Evolutionary conservation across 2,113 vertebrate genomes (phyloP).

Genomic region (Parus major): DNA sequence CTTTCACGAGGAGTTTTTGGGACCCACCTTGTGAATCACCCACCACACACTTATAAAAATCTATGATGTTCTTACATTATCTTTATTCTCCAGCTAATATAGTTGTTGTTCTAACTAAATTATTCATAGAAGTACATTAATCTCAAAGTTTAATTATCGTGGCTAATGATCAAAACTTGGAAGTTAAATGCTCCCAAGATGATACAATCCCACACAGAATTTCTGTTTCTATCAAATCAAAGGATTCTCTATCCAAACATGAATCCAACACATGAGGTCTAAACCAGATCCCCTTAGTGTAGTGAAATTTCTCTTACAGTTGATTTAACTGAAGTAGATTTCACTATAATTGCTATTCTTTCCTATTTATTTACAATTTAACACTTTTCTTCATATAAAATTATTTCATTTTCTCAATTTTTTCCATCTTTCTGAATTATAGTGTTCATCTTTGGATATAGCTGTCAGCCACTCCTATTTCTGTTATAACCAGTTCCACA

Average conservation of each 20-base stretch:
- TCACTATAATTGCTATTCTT: not conserved
- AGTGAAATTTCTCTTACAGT: not conserved
- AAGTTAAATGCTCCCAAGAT: not conserved
- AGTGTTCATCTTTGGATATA: not conserved
- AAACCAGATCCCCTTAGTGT: not conserved
- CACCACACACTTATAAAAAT: not conserved
- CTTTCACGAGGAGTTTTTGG: not conserved
- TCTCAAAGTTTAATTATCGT: not conserved
- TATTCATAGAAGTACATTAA: not conserved
- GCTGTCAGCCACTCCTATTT: not conserved
- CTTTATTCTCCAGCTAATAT: not conserved
- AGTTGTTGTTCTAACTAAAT: not conserved
- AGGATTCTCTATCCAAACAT: not conserved
- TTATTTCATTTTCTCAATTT: not conserved
- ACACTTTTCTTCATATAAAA: not conserved
- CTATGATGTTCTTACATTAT: not conserved
- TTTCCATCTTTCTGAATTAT: not conserved
- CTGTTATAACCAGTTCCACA: not conserved
- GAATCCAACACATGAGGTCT: not conserved
- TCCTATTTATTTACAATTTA: not conserved
- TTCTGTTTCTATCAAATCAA: not conserved
- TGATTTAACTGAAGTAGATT: not conserved
- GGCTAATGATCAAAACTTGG: not conserved
- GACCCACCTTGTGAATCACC: not conserved
- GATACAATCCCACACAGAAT: not conserved